Base-by-base conservation (phyloP, 2,888 invertebrate species). In the Ichneumon xanthorius region DNA sequence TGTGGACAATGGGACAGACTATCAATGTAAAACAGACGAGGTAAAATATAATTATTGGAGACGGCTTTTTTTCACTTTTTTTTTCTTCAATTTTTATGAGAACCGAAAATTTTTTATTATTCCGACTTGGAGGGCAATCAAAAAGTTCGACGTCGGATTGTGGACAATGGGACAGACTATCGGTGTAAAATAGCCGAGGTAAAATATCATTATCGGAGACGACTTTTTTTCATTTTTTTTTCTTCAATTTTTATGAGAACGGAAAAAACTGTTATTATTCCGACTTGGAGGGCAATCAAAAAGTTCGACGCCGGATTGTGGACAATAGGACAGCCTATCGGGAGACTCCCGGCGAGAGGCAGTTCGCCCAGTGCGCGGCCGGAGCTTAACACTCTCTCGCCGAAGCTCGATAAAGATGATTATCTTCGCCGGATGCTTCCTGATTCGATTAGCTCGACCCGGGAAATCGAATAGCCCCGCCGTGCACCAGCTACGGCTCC, bases 321-420 rank as follows among this genome's bases (percentile, higher is more conserved):
- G 33, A 75, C 75, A 76, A 76, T 50, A 16, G 75, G 19, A 30
- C 50, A 4, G 48, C 33, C 48, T 19, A 48, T 48, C 48, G 33
- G 26, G 37, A 37, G 65, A 19, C 19, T 37, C 37, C 19, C 37
- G 37, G 5, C 53, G 37, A 33, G 19, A 22, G 58, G 4, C 19
- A 55, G 76, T 45, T 37, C 22, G 5, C n/a, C 16, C 63, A 45
- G 33, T 67, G 55, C n/a, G 40, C 22, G n/a, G 61, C 61, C 16
- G 26, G 53, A 80, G 77, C 72, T 80, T 77, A 50, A 73, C 67
- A n/a, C 48, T 50, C 70, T 65, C 37, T 76, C 70, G 30, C 37
- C 30, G 68, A 63, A 81, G 81, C 77, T 84, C 77, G 77, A 81
- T 84, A 75, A 81, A 81, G 81, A 84, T 81, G 77, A 81, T 84